These are phyloP conservation scores for Chanos chanos DNA, from an alignment of 2,797 vertebrate genomes.

Conservation along the genomic window DNA sequence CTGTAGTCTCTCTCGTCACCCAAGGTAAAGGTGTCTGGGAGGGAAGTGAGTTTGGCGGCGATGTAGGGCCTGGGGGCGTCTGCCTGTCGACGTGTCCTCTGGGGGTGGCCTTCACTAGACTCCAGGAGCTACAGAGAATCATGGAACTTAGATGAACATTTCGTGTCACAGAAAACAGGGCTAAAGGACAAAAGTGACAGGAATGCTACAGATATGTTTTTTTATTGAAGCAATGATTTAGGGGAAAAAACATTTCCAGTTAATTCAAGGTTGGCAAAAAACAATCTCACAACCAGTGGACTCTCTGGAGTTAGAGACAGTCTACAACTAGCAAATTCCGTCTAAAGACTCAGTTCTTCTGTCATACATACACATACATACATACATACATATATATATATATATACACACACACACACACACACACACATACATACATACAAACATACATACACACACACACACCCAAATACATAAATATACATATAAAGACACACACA, in stretches of 20 bases:
- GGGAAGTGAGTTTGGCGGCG: slow-evolving; percentile 79
- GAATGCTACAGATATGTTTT: not conserved
- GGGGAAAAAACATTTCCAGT: too few relatives aligned
- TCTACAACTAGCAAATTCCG: too few relatives aligned
- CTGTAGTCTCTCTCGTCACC: slow-evolving; percentile 87
- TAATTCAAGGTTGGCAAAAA: too few relatives aligned
- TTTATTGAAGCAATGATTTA: too few relatives aligned
- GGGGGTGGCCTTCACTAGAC: slow-evolving; percentile 60
- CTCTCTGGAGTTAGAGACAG: too few relatives aligned
- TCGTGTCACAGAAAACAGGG: not conserved
- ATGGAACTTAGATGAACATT: not conserved
- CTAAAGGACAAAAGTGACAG: not conserved
- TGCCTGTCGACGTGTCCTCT: slow-evolving; percentile 68
- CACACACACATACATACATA: too few relatives aligned
- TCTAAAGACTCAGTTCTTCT: too few relatives aligned
- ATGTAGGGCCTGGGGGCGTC: slow-evolving; percentile 81
- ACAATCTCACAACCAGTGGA: too few relatives aligned
- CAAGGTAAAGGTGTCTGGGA: slow-evolving; percentile 85
- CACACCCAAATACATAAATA: too few relatives aligned
- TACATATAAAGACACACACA: too few relatives aligned
- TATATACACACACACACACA: not conserved
- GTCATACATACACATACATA: not conserved
- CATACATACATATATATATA: not conserved
- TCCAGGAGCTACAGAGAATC: slow-evolving; percentile 76
- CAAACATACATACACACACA: slow-evolving; percentile 4